Percentiles rank a stretch among this genome's conserved stretches.
phyloP scores from a whole-genome alignment of 2,113 vertebrate genomes.

The Actenoides lindsayi region DNA sequence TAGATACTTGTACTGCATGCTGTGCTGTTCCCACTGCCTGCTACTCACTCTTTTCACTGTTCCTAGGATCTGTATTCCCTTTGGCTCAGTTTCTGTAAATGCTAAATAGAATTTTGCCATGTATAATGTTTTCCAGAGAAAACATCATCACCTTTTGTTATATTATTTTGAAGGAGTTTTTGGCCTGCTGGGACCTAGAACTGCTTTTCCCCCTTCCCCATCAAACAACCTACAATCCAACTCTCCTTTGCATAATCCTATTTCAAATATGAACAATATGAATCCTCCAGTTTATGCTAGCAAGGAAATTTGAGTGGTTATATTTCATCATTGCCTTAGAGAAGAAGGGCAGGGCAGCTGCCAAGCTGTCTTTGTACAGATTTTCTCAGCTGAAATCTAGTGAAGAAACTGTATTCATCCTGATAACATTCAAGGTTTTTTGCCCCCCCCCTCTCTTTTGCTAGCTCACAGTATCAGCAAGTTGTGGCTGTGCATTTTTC shows the following conservation, averaged over 20 bases:
- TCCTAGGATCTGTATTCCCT: background rate
- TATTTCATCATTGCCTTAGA: constrained; percentile 34
- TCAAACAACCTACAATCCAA: constrained; percentile 13
- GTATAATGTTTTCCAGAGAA: constrained; percentile 29
- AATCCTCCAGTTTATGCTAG: constrained; percentile 31
- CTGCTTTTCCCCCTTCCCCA: background rate
- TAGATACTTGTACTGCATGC: background rate
- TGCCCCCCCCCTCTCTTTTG: background rate
- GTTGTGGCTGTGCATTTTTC: background rate
- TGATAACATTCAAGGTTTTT: background rate
- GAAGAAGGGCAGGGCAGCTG: background rate
- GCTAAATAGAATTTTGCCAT: constrained; percentile 34
- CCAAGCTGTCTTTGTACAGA: constrained; percentile 34
- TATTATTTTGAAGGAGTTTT: constrained; percentile 10
- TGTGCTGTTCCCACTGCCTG: background rate
- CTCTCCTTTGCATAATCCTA: constrained; percentile 39
- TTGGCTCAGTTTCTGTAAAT: constrained; percentile 29
- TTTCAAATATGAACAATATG: constrained; percentile 27
- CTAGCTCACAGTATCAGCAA: background rate
- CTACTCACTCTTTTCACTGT: background rate
- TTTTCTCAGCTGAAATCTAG: constrained; percentile 44
- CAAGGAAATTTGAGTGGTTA: constrained; percentile 13
- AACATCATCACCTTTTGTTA: constrained; percentile 24
- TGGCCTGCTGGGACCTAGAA: constrained; percentile 11
- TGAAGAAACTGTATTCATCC: background rate